Conservation (phyloP, 2,113 vertebrate species). For the Atrichornis clamosus region DNA sequence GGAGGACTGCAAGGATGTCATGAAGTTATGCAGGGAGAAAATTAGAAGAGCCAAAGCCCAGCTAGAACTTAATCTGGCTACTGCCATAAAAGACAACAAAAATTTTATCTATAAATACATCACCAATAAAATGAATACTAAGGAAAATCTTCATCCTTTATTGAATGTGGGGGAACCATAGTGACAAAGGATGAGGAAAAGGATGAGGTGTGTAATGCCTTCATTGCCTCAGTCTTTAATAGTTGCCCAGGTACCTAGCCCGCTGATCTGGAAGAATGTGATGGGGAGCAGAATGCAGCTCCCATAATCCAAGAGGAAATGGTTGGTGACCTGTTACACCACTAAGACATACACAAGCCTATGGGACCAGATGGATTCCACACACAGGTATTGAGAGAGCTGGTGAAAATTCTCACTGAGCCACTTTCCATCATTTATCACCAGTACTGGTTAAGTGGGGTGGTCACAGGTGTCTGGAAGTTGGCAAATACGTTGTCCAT, state of each 20-base stretch:
- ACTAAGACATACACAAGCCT: not conserved
- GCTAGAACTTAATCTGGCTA: not conserved
- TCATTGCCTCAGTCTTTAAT: not conserved
- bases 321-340: not conserved
- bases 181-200: not conserved
- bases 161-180: not conserved
- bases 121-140: not conserved
- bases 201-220: not conserved
- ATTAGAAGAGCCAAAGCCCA: not conserved
- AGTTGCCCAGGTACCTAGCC: not conserved
- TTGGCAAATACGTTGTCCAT: not conserved
- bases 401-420: not conserved
- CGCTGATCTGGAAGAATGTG: not conserved
- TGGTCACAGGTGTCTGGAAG: not conserved
- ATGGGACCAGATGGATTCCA: not conserved
- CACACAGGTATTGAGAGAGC: not conserved
- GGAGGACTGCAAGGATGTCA: not conserved
- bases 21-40: not conserved
- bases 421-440: not conserved
- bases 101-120: not conserved
- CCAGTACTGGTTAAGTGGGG: not conserved
- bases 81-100: not conserved
- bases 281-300: not conserved
- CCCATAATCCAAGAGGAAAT: not conserved
- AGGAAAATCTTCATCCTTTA: not conserved